Conservation (phyloP, 2,113 vertebrate species). For the Rhea americana region DNA sequence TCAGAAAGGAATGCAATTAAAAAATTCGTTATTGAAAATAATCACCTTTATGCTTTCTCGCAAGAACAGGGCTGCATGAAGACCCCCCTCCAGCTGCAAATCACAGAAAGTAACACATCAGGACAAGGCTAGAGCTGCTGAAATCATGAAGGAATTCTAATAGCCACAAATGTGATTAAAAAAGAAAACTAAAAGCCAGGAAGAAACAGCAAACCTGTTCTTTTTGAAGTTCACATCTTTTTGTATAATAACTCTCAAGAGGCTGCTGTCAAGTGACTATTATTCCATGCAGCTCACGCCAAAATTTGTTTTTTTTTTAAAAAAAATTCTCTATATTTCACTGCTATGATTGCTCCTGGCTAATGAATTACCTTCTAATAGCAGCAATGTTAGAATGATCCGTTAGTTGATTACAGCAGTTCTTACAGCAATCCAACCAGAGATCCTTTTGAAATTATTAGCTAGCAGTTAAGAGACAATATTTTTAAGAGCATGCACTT, state of each 20-base stretch:
- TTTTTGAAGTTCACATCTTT: not conserved
- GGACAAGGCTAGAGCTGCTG: slow-evolving; percentile 64
- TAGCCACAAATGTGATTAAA: slow-evolving; percentile 5
- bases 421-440: not conserved
- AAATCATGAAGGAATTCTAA: slow-evolving; percentile 61
- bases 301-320: not conserved
- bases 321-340: not conserved
- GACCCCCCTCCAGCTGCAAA: slow-evolving; percentile 92
- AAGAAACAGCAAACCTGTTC: not conserved
- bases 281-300: not conserved
- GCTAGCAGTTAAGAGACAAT: slow-evolving; percentile 9
- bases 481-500: slow-evolving; percentile 20
- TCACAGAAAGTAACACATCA: slow-evolving; percentile 85
- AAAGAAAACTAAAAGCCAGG: not conserved
- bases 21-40: slow-evolving; percentile 65
- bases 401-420: not conserved
- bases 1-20: slow-evolving; percentile 36
- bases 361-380: slow-evolving; percentile 15
- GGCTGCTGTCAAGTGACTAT: not conserved
- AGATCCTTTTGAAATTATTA: not conserved
- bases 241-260: not conserved
- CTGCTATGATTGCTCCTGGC: not conserved
- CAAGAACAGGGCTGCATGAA: slow-evolving; percentile 93
- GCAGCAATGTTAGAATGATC: slow-evolving; percentile 1
- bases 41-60: slow-evolving; percentile 98